Conservation (phyloP, 2,797 vertebrate species). For the Clarias pachynema region DNA sequence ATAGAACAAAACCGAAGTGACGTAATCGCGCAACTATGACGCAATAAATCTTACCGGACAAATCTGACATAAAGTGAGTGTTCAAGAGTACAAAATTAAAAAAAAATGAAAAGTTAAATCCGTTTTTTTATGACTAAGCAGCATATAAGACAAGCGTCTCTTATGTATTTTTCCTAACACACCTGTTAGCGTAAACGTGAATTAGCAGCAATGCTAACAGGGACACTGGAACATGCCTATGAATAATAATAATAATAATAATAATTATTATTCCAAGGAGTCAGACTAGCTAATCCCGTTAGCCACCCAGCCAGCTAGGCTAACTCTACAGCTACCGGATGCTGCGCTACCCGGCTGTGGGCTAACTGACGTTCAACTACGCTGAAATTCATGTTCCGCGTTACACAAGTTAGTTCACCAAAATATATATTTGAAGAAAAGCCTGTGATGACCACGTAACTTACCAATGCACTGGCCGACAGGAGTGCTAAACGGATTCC, state of each 20-base stretch:
- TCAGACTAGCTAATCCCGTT: neutral
- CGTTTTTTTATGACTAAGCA: neutral
- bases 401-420: neutral
- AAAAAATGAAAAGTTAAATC: neutral
- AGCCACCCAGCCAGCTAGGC: constrained; percentile 16
- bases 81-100: neutral
- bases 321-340: constrained; percentile 24
- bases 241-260: too few relatives aligned
- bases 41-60: neutral
- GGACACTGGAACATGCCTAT: neutral
- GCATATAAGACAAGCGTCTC: neutral
- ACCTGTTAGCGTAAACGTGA: neutral
- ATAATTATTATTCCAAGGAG: neutral
- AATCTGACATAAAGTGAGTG: neutral
- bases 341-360: neutral
- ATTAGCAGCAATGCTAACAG: neutral
- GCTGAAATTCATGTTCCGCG: neutral
- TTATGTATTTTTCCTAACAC: neutral
- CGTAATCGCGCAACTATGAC: neutral
- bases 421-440: neutral
- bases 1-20: neutral
- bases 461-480: constrained; percentile 95
- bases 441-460: constrained; percentile 48
- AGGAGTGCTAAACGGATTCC: constrained; percentile 96
- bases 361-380: neutral